These are phyloP conservation scores for Myotis yumanensis DNA, from an alignment of 2,113 vertebrate species.

Conservation along the genomic window DNA sequence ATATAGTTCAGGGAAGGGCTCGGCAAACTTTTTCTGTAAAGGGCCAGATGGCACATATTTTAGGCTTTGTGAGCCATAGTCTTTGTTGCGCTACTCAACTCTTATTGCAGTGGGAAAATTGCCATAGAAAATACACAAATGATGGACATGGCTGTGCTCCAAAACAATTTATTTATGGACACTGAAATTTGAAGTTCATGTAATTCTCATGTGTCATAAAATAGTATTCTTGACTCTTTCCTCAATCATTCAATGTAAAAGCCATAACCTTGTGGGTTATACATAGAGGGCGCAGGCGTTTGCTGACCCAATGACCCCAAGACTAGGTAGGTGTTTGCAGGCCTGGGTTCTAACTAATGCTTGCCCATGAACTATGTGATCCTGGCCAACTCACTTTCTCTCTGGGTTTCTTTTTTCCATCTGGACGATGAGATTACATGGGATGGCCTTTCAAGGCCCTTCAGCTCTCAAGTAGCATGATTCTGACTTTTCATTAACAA, in stretches of 20 bases:
- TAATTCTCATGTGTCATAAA: background rate
- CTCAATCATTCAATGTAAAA: background rate
- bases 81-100: background rate
- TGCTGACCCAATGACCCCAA: background rate
- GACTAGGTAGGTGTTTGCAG: background rate
- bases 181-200: constrained; percentile 3
- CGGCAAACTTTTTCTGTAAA: background rate
- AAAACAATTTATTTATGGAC: constrained; percentile 17
- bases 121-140: background rate
- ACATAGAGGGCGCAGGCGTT: background rate
- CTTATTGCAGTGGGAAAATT: background rate
- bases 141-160: background rate
- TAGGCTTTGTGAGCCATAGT: background rate
- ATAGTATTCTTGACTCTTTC: background rate
- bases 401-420: background rate
- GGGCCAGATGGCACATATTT: background rate
- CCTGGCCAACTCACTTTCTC: background rate
- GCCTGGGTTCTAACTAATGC: background rate
- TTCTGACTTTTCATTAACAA: background rate
- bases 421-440: background rate
- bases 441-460: background rate
- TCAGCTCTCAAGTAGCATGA: background rate
- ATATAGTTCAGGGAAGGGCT: background rate
- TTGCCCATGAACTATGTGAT: background rate
- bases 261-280: background rate